Evolutionary conservation across 2,888 invertebrate species (phyloP).

Genomic region (Macrophya annulata): DNA sequence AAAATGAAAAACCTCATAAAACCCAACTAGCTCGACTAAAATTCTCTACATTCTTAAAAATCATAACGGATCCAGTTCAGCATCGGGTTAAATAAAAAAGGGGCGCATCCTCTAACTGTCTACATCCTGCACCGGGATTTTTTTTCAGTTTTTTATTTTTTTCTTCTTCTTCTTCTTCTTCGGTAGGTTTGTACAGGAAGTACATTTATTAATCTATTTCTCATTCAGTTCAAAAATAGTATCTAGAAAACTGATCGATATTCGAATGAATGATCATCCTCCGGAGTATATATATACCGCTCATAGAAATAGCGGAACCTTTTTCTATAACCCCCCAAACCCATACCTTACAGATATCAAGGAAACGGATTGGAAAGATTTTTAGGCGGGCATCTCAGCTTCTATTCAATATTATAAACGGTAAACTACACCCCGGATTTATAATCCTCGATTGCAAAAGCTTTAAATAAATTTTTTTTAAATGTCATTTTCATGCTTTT

Average conservation of each 20-base stretch:
- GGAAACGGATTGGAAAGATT: neutral
- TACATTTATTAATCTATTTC: constrained; percentile 40
- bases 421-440: neutral
- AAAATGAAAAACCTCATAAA: neutral
- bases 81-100: constrained; percentile 26
- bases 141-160: neutral
- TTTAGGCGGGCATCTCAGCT: constrained; percentile 8
- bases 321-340: neutral
- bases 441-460: neutral
- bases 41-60: neutral
- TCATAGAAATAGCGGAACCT: constrained; percentile 22
- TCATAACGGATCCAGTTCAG: constrained; percentile 34
- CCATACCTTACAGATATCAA: neutral
- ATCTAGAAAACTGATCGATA: constrained; percentile 39
- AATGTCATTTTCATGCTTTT: too few species aligned
- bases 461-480: neutral
- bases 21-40: constrained; percentile 4
- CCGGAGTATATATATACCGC: neutral
- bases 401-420: constrained; percentile 15
- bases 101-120: constrained; percentile 48
- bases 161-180: neutral
- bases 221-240: constrained; percentile 11
- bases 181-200: neutral
- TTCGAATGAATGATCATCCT: constrained; percentile 34
- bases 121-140: constrained; percentile 34